Base-by-base conservation (phyloP, 2,113 vertebrate genomes). In the Scomber scombrus region DNA sequence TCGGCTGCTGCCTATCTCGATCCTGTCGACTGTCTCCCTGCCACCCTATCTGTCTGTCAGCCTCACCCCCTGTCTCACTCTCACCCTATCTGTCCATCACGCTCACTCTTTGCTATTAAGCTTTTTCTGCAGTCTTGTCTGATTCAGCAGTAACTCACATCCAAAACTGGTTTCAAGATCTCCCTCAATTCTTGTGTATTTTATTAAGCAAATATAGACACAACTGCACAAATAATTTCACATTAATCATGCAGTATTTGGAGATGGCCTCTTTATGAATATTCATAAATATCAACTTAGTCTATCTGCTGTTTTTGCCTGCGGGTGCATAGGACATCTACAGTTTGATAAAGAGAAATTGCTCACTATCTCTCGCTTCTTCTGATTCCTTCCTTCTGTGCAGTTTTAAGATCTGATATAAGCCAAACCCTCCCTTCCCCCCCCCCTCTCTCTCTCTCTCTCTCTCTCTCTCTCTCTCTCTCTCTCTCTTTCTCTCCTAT, bases 221-320 rank as follows among this genome's bases (percentile, higher is more conserved):
- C 56, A 81, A 70, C 56, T 18, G 71, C 71, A 60, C 73, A 80
- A 80, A 77, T 81, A 54, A 75, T 87, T 81, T 58, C 23, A 65
- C 66, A 76, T 91, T 82, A 86, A 87, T 86, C 70, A 74, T 72
- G 23, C 69, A 96, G 96, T 96, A 95, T 97, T 97, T 97, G 81
- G 76, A 60, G 50, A 76, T 43, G 19, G 77, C 19, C 45, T 63
- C 67, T 85, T 79, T 76, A 84, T 85, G 64, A 91, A 97, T 97
- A 86, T 81, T 83, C 58, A 57, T 76, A 95, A 96, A 95, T 94
- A 97, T 97, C 95, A 96, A 95, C 96, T 96, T 95, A 95, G 96
- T 96, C 95, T 95, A 94, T 96, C 77, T 94, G 95, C 94, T 96
- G 96, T 95, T 96, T 26, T 94, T 95, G 85, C 96, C 96, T 92